A percentile compares a stretch with the other conserved stretches of the same genome.
Evolutionary conservation across 2,888 invertebrate species (phyloP).

Genomic region (Caenorhabditis parvicauda): DNA sequence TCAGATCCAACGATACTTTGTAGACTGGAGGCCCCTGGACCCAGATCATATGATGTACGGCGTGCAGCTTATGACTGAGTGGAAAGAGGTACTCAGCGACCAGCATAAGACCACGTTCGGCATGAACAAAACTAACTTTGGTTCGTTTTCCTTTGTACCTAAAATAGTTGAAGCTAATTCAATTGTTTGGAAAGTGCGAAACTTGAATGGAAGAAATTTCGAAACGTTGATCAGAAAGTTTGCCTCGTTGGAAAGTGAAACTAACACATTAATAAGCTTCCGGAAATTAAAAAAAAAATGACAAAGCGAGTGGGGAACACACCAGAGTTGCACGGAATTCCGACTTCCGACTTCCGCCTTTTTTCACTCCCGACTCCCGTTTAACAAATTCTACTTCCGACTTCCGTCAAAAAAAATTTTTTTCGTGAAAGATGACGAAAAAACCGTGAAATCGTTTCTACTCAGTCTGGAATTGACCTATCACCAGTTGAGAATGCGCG

Average conservation of each 20-base stretch:
- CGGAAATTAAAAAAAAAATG: no score
- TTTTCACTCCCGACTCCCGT: no score
- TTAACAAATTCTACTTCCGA: neutral
- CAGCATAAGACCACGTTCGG: constrained; percentile 16
- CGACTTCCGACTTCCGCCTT: no score
- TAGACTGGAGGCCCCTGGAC: constrained; percentile 83
- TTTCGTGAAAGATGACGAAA: constrained; percentile 14
- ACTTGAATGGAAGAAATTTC: no score
- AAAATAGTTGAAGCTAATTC: no score
- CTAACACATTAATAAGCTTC: neutral
- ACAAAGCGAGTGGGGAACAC: no score
- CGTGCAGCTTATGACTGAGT: constrained; percentile 62
- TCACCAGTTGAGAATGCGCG: no score
- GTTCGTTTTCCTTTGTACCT: constrained; percentile 5
- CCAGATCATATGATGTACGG: constrained; percentile 69
- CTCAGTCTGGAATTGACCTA: no score
- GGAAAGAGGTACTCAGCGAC: constrained; percentile 34
- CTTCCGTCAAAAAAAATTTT: neutral
- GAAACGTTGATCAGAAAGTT: no score
- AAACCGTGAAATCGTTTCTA: no score
- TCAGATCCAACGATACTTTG: constrained; percentile 74
- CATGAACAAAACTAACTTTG: constrained; percentile 10
- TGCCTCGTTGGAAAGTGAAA: neutral
- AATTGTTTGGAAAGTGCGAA: no score
- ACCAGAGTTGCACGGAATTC: no score